phyloP scores from a whole-genome alignment of 2,888 invertebrate genomes.

The Ochropleura plecta region DNA sequence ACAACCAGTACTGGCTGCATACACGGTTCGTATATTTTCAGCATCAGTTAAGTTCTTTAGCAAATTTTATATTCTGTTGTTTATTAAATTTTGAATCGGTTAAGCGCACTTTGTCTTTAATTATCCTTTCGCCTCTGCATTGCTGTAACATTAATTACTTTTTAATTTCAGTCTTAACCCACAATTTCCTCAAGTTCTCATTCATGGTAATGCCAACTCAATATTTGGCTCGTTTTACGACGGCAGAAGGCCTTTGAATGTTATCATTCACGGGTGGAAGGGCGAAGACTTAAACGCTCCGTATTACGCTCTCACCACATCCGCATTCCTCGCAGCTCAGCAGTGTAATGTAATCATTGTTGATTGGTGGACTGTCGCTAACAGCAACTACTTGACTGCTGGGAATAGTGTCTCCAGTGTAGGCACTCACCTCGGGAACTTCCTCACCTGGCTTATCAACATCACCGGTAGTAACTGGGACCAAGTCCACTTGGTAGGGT shows the following conservation, averaged over 20 bases:
- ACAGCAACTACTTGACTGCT: neutral
- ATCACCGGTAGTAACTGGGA: slow-evolving; percentile 81
- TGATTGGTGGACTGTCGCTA: neutral
- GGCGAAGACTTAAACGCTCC: slow-evolving; percentile 6
- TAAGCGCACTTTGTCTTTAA: neutral
- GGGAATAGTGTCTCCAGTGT: neutral
- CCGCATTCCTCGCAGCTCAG: neutral
- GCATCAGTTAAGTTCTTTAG: neutral
- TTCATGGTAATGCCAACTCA: slow-evolving; percentile 73
- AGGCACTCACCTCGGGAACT: slow-evolving; percentile 41
- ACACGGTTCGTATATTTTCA: slow-evolving; percentile 68
- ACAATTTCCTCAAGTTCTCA: slow-evolving; percentile 72
- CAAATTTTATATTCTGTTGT: neutral
- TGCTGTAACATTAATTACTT: neutral
- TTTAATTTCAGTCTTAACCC: slow-evolving; percentile 71
- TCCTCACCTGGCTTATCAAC: slow-evolving; percentile 79
- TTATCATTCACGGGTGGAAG: neutral
- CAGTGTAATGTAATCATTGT: slow-evolving; percentile 6
- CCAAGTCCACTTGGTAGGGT: slow-evolving; percentile 83
- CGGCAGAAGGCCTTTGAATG: slow-evolving; percentile 69
- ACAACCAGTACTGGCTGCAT: slow-evolving; percentile 80
- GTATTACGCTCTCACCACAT: neutral
- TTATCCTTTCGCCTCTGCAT: neutral
- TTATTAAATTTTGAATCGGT: neutral
- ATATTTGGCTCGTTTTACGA: slow-evolving; percentile 75